Percentiles rank a stretch among this genome's conserved stretches.
Conservation (phyloP, 2,888 invertebrate species). For the Cephus rjabovi region DNA sequence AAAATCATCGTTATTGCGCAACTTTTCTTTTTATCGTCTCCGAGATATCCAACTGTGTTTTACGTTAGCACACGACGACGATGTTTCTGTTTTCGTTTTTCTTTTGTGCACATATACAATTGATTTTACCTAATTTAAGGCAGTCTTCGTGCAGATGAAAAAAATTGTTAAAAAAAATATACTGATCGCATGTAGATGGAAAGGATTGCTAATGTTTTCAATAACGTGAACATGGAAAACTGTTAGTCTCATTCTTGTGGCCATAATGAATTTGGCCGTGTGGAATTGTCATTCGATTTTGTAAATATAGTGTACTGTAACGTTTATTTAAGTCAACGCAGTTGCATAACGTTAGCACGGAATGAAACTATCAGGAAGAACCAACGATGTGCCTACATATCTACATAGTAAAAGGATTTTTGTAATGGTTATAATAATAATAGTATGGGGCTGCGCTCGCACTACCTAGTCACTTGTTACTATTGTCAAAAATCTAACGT, state of each 20-base stretch:
- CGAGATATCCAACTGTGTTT: not conserved
- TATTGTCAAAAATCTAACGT: slow-evolving; percentile 49
- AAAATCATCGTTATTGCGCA: not conserved
- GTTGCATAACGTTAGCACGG: slow-evolving; percentile 15
- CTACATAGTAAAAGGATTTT: slow-evolving; percentile 31
- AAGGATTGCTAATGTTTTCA: not conserved
- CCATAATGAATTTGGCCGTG: not conserved
- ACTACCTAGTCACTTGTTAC: slow-evolving; percentile 65
- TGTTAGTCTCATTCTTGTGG: not conserved
- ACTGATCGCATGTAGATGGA: slow-evolving; percentile 13
- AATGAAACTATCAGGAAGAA: slow-evolving; percentile 26
- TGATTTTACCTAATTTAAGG: slow-evolving; percentile 17
- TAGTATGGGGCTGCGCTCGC: slow-evolving; percentile 55
- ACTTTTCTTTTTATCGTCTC: not conserved
- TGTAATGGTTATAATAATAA: slow-evolving; percentile 39
- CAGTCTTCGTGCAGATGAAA: slow-evolving; percentile 13
- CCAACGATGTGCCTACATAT: slow-evolving; percentile 59
- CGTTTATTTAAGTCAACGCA: slow-evolving; percentile 33
- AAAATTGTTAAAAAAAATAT: slow-evolving; percentile 3
- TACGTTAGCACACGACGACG: not conserved
- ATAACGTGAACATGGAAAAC: not conserved
- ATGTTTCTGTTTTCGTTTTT: slow-evolving; percentile 17
- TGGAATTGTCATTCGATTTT: slow-evolving; percentile 14
- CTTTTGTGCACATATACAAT: slow-evolving; percentile 10
- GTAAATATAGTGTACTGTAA: slow-evolving; percentile 31